A percentile compares a stretch with the other conserved stretches of the same genome.
phyloP scores from a whole-genome alignment of 2,797 vertebrate genomes.

The Neosalanx taihuensis region DNA sequence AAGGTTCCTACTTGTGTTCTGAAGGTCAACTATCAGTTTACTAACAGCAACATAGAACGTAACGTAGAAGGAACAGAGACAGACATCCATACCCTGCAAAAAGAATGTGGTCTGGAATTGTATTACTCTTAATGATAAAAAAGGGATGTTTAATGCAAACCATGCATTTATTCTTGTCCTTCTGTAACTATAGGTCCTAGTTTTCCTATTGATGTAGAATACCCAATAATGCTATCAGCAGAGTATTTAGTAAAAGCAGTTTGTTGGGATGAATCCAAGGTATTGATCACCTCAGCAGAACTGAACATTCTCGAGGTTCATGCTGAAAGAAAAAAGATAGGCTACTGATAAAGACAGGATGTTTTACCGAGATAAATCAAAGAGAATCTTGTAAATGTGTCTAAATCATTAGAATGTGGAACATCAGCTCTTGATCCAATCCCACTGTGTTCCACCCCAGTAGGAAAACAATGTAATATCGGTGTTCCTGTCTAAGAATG shows the following conservation, averaged over 20 bases:
- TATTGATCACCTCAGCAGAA: conserved; percentile 13
- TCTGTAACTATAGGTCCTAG: background rate
- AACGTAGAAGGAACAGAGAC: background rate
- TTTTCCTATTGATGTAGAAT: background rate
- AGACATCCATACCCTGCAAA: background rate
- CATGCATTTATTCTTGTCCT: background rate
- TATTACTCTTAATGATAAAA: background rate
- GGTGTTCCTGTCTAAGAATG: background rate
- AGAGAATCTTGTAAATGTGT: background rate
- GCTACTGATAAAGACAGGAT: conserved; percentile 55
- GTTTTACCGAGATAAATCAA: conserved; percentile 27
- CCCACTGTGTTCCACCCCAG: background rate
- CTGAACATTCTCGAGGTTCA: conserved; percentile 30
- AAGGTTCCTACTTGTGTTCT: background rate
- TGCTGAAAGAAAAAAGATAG: conserved; percentile 31
- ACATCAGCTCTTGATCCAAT: conserved; percentile 43
- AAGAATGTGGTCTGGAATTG: background rate
- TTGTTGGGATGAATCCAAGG: background rate
- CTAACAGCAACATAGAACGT: conserved; percentile 22
- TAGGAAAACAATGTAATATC: background rate
- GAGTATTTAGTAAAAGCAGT: background rate
- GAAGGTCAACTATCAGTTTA: conserved; percentile 37
- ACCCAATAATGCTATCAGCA: background rate
- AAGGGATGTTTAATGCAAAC: background rate
- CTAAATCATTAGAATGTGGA: conserved; percentile 58